phyloP scores from a whole-genome alignment of 2,113 vertebrate genomes.

The Pygathrix nemaeus region DNA sequence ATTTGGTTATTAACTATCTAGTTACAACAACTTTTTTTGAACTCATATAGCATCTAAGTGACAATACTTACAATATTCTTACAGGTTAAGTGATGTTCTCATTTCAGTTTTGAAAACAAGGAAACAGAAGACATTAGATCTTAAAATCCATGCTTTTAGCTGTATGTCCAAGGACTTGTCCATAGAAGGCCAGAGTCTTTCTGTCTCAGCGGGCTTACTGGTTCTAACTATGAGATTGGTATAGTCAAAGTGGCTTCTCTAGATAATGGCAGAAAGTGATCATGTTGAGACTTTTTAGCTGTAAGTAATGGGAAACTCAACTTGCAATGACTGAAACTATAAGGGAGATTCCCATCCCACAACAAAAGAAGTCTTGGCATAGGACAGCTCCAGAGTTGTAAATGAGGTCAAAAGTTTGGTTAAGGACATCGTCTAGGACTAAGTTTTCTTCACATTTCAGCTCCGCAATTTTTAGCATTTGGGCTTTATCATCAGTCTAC shows the following conservation, averaged over 20 bases:
- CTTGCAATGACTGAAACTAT: not conserved
- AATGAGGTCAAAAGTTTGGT: not conserved
- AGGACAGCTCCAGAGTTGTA: not conserved
- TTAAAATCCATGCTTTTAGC: not conserved
- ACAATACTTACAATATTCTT: not conserved
- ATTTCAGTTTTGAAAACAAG: not conserved
- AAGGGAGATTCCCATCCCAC: not conserved
- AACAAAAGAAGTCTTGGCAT: not conserved
- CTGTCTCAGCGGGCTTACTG: not conserved
- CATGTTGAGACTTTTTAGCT: not conserved
- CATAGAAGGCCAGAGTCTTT: not conserved
- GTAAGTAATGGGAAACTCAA: not conserved
- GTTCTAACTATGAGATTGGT: not conserved
- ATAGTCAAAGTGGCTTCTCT: not conserved
- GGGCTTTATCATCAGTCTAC: not conserved
- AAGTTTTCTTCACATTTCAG: not conserved
- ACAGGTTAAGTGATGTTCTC: not conserved
- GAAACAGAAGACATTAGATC: not conserved
- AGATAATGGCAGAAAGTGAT: not conserved
- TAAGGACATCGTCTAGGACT: not conserved
- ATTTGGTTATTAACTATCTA: not conserved
- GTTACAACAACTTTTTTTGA: not conserved
- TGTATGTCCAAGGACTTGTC: not conserved
- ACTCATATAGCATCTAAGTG: not conserved
- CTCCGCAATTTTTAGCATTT: not conserved